phyloP scores from a whole-genome alignment of 2,888 invertebrate genomes.

The Pharmacophagus antenor region DNA sequence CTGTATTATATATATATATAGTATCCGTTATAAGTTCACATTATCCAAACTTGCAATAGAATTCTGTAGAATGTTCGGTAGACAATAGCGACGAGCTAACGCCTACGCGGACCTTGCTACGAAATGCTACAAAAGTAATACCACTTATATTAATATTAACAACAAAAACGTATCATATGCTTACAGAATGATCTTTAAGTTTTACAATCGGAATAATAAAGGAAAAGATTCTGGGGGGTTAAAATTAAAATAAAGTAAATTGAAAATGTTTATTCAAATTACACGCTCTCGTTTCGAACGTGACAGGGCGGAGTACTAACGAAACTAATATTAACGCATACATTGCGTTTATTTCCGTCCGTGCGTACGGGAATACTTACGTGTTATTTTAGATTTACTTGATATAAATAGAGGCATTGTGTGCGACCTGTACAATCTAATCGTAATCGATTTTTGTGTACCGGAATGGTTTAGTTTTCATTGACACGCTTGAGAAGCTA shows the following conservation, averaged over 20 bases:
- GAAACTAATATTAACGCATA: conserved; percentile 38
- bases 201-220: no score
- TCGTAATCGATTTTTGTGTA: conserved; percentile 13
- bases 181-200: no score
- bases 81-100: no score
- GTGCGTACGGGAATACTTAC: conserved; percentile 68
- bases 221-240: no score
- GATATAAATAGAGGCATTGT: conserved; percentile 76
- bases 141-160: no score
- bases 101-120: conserved; percentile 38
- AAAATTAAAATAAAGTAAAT: no score
- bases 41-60: no score
- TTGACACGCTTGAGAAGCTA: conserved; percentile 19
- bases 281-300: background rate
- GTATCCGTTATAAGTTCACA: no score
- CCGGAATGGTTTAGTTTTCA: conserved; percentile 8
- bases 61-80: no score
- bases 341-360: conserved; percentile 63
- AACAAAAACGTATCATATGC: no score
- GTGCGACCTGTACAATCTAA: conserved; percentile 31
- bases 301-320: conserved; percentile 18
- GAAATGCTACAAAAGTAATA: conserved; percentile 29
- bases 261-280: no score
- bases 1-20: no score
- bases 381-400: conserved; percentile 67